Conservation (phyloP, 2,113 vertebrate genomes). For the Podarcis raffonei region DNA sequence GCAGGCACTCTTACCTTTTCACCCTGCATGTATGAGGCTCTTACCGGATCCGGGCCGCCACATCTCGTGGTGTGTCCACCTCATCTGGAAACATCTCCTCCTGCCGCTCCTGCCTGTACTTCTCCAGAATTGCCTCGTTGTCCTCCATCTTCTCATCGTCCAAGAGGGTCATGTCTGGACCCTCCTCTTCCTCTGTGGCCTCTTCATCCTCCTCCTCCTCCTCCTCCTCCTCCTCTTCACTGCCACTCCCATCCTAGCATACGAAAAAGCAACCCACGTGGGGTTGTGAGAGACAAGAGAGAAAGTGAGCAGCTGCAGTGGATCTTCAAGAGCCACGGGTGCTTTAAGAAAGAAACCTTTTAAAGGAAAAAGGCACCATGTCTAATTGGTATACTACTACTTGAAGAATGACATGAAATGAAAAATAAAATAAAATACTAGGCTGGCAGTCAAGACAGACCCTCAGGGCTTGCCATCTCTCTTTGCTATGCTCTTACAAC, state of each 20-base stretch:
- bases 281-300: accelerated
- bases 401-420: neutral
- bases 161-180: constrained; percentile 81
- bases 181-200: constrained; percentile 76
- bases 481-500: no score
- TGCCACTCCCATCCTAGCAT: constrained; percentile 66
- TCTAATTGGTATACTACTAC: neutral
- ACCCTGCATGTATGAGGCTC: neutral
- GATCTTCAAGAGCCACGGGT: neutral
- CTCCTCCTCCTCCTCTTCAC: constrained; percentile 63
- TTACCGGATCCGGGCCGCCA: constrained; percentile 85
- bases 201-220: neutral
- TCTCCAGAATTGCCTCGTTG: constrained; percentile 87
- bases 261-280: neutral
- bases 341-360: no score
- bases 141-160: constrained; percentile 86
- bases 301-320: neutral
- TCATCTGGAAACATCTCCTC: constrained; percentile 96
- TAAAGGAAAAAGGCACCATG: neutral
- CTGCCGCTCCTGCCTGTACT: constrained; percentile 88
- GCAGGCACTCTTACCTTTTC: accelerated
- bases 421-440: neutral
- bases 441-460: neutral
- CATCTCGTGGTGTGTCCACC: constrained; percentile 90
- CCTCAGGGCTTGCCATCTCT: no score